Conservation (phyloP, 2,797 vertebrate genomes). For the Manis javanica region DNA sequence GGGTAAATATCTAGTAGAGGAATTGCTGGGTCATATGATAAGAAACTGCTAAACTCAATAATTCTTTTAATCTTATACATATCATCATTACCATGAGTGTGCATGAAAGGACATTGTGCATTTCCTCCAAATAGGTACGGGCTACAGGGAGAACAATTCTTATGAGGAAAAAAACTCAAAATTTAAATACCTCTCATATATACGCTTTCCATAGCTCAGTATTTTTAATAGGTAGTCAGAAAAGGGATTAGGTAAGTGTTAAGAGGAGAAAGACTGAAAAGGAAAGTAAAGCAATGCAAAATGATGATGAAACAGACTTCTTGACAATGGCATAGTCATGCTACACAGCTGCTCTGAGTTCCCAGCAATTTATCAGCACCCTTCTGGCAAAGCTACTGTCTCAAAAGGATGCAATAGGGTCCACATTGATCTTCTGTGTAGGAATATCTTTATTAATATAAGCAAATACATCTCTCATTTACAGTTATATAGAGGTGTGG, state of each 20-base stretch:
- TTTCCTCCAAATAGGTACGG: conserved; percentile 52
- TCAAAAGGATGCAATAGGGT: conserved; percentile 65
- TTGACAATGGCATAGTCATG: conserved; percentile 64
- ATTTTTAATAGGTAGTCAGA: conserved; percentile 22
- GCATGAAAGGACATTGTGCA: conserved; percentile 14
- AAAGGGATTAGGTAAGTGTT: conserved; percentile 8
- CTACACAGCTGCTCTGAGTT: conserved; percentile 71
- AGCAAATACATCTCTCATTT: conserved; percentile 77
- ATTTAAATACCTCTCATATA: conserved; percentile 9
- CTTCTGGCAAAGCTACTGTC: conserved; percentile 64
- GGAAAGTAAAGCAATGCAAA: conserved; percentile 43
- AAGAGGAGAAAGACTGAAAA: conserved; percentile 52
- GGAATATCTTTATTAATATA: conserved; percentile 76
- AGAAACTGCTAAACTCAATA: conserved; percentile 28
- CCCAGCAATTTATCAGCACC: conserved; percentile 67
- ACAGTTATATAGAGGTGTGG: conserved; percentile 70
- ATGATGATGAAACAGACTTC: conserved; percentile 56
- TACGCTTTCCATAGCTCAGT: conserved; percentile 32
- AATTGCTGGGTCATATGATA: conserved; percentile 24
- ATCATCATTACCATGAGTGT: conserved; percentile 2
- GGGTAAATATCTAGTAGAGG: conserved; percentile 30
- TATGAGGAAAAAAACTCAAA: conserved; percentile 19
- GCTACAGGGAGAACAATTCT: conserved; percentile 22
- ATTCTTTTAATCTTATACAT: conserved; percentile 48
- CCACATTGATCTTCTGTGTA: conserved; percentile 71